A percentile compares a stretch with the other conserved stretches of the same genome.
These are phyloP conservation scores for Etheostoma perlongum DNA, from an alignment of 2,797 vertebrate genomes.

Conservation along the genomic window DNA sequence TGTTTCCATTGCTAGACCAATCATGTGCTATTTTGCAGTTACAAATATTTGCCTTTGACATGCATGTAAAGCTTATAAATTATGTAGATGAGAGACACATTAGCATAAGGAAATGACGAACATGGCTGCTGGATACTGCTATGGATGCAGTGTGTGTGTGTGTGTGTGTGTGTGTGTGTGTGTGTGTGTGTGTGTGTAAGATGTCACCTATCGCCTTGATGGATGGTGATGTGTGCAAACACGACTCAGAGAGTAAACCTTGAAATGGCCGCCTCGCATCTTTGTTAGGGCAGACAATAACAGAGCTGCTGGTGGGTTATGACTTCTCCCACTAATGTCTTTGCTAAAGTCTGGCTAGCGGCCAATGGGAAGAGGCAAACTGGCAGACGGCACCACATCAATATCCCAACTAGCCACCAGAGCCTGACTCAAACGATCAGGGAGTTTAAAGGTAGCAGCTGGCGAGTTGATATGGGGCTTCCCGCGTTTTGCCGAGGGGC, in stretches of 20 bases:
- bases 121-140: conserved; percentile 52
- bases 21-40: conserved; percentile 47
- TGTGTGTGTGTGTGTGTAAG: conserved; percentile 35
- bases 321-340: conserved; percentile 79
- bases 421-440: conserved; percentile 74
- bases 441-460: conserved; percentile 84
- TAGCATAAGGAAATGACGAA: conserved; percentile 61
- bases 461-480: conserved; percentile 81
- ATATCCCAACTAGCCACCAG: conserved; percentile 84
- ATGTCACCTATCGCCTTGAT: conserved; percentile 45
- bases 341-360: conserved; percentile 74
- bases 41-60: conserved; percentile 68
- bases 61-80: conserved; percentile 52
- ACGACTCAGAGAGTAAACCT: conserved; percentile 44
- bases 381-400: conserved; percentile 82
- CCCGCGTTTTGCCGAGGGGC: conserved; percentile 71
- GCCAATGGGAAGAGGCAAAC: conserved; percentile 75
- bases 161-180: conserved; percentile 39
- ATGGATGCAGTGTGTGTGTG: conserved; percentile 37
- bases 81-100: conserved; percentile 56
- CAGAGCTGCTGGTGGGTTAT: conserved; percentile 63
- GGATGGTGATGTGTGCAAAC: conserved; percentile 53
- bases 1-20: conserved; percentile 43
- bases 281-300: conserved; percentile 61
- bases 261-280: conserved; percentile 49